phyloP scores from a whole-genome alignment of 2,888 invertebrate species.

The Mesopsocus fuscifrons region DNA sequence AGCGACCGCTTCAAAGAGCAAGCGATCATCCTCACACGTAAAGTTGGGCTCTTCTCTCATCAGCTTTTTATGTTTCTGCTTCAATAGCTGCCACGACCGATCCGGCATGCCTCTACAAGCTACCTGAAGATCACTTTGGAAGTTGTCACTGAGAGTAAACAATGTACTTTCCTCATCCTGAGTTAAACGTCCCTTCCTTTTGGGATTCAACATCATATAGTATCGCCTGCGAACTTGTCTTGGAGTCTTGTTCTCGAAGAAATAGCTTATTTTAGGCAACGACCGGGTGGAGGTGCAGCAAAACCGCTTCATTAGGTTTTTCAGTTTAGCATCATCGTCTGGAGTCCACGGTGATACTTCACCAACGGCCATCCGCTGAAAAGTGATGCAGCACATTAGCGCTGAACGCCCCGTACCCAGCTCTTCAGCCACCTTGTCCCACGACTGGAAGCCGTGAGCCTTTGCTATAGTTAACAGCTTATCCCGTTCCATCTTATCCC shows the following conservation, averaged over 20 bases:
- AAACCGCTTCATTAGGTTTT: neutral
- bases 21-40: neutral
- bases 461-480: neutral
- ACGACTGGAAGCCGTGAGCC: neutral
- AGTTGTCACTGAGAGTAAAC: neutral
- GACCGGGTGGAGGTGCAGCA: neutral
- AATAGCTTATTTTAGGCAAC: neutral
- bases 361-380: neutral
- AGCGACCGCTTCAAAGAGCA: neutral
- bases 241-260: neutral
- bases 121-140: neutral
- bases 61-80: neutral
- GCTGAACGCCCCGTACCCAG: neutral
- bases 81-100: neutral
- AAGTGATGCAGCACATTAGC: neutral
- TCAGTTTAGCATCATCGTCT: neutral
- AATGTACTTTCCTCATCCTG: neutral
- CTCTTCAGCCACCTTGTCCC: neutral
- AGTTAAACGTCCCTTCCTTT: neutral
- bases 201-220: neutral
- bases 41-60: neutral
- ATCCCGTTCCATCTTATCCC: neutral
- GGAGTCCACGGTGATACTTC: neutral
- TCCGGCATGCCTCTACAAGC: neutral
- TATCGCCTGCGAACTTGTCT: neutral